phyloP scores from a whole-genome alignment of 2,888 invertebrate genomes.

The Drosophila leonis region DNA sequence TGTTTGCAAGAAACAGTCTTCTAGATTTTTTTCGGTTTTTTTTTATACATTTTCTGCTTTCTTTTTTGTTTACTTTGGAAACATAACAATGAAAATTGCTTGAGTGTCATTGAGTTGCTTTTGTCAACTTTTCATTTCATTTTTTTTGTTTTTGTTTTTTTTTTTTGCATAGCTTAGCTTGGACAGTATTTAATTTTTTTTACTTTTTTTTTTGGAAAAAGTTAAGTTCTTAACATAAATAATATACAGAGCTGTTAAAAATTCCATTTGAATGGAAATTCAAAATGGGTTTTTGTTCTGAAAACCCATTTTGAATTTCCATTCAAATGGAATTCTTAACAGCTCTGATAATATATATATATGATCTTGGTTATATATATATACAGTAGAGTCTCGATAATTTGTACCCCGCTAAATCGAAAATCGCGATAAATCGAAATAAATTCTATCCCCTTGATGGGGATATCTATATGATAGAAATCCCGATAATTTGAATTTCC shows the following conservation, averaged over 20 bases:
- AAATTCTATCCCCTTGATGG: too few relatives aligned
- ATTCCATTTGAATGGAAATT: too few relatives aligned
- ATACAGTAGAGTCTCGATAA: too few relatives aligned
- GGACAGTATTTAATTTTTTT: conserved; percentile 44
- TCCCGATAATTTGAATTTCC: too few relatives aligned
- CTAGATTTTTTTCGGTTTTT: conserved; percentile 57
- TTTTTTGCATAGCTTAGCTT: conserved; percentile 54
- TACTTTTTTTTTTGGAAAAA: conserved; percentile 19
- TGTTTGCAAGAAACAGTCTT: conserved; percentile 48
- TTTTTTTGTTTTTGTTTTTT: conserved; percentile 5
- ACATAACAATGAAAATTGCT: conserved; percentile 59
- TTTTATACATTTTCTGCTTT: conserved; percentile 11
- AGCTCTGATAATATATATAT: conserved; percentile 2
- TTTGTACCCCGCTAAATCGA: too few relatives aligned
- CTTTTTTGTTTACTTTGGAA: conserved; percentile 61
- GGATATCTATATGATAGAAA: too few relatives aligned
- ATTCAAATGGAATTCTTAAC: too few relatives aligned
- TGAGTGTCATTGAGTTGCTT: conserved; percentile 27
- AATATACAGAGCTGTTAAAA: too few relatives aligned
- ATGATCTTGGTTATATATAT: conserved; percentile 12
- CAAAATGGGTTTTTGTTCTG: too few relatives aligned
- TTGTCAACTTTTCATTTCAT: conserved; percentile 3
- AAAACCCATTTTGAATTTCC: too few relatives aligned
- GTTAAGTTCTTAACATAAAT: conserved; percentile 19
- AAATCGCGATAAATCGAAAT: too few relatives aligned